These are phyloP conservation scores for Nixonia krombeini DNA, from an alignment of 1,140 invertebrate genomes.

Conservation along the genomic window DNA sequence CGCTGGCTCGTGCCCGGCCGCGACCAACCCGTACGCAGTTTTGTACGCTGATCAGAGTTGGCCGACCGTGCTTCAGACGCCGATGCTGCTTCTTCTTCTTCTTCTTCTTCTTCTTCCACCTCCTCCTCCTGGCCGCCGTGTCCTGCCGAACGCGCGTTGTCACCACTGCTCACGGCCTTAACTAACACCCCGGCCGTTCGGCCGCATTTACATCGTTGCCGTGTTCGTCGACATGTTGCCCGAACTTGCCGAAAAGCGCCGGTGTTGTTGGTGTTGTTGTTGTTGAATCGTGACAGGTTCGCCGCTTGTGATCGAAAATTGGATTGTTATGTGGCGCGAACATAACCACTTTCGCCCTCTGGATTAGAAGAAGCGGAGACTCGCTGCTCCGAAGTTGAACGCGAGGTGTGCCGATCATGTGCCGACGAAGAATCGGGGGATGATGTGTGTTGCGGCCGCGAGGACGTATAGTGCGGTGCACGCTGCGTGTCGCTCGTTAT, in stretches of 20 bases:
- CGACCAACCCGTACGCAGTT: neutral
- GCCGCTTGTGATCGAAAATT: neutral
- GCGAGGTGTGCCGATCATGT: neutral
- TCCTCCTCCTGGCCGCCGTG: too few relatives aligned
- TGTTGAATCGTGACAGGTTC: neutral
- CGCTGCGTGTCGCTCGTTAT: constrained; percentile 47
- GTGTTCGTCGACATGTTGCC: too few relatives aligned
- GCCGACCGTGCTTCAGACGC: too few relatives aligned
- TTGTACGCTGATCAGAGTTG: neutral
- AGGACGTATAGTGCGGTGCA: constrained; percentile 52
- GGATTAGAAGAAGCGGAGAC: neutral
- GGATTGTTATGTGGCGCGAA: constrained; percentile 7
- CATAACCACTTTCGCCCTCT: neutral
- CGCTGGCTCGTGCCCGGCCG: neutral
- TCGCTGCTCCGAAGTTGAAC: neutral
- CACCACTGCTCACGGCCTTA: too few relatives aligned
- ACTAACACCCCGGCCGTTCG: too few relatives aligned
- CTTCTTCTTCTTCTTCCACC: too few relatives aligned
- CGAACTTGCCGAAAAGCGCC: too few relatives aligned
- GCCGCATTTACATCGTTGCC: too few relatives aligned
- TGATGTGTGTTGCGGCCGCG: neutral
- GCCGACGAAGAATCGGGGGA: constrained; percentile 2
- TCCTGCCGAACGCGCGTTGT: too few relatives aligned
- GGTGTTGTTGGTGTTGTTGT: neutral
- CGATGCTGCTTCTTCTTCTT: too few relatives aligned